Base-by-base conservation (phyloP, 1,140 invertebrate genomes). In the Xylocopa sonorina region DNA sequence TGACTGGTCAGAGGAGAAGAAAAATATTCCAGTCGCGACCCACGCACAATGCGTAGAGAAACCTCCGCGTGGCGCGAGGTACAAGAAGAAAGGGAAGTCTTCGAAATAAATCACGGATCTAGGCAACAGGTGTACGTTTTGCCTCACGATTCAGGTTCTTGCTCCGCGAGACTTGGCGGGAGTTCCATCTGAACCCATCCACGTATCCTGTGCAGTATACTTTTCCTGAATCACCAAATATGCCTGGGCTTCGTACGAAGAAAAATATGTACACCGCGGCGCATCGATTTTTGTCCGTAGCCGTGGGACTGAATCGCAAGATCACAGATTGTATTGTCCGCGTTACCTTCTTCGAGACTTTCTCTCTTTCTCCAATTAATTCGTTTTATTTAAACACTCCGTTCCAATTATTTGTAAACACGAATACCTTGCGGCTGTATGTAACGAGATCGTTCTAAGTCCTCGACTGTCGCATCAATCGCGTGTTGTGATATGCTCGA, bases 61-160 rank as follows among this genome's bases (percentile, higher is more conserved):
- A 64, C 34, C 50, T 64, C 27, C 63, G 67, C 48, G 75, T 69
- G 75, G 81, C 46, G 71, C 24, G 78, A 78, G 68, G 46, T 38
- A 81, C 84, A 80, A 83, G 66, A 73, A 83, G 81, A 87, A 72
- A 84, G 41, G 80, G 78, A 86, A 79, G 76, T 86, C 71, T 75
- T 77, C 55, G 66, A 84, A 80, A 87, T 87, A 87, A 87, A 87
- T 87, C 84, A 87, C 79, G 48, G 76, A 86, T 86, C 85, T 87
- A 86, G 85, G 84, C 82, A 87, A 87, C 85, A 87, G 85, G 85
- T 87, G 85, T 87, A 87, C 79, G 58, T 67, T 82, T 87, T 82
- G 79, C 82, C 64, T 84, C 76, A 82, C 78, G 57, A 62, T 79
- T 60, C 76, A 63, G 68, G 72, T 76, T 84, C 78, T 79, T 84